Conservation (phyloP, 2,113 vertebrate genomes). For the Pseudopodoces humilis region DNA sequence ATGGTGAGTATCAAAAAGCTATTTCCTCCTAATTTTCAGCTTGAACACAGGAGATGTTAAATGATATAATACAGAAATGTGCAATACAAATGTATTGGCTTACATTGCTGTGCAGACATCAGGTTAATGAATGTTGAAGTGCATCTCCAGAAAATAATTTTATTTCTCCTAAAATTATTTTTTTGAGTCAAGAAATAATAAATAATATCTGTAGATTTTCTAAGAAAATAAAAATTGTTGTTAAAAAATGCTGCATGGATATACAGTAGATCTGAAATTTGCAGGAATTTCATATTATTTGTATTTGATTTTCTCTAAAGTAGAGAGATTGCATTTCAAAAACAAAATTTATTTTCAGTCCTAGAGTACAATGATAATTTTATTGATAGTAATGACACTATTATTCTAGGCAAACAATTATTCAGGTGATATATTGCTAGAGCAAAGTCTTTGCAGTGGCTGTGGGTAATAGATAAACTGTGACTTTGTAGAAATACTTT, state of each 20-base stretch:
- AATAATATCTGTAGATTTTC: neutral
- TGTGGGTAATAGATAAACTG: neutral
- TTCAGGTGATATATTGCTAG: neutral
- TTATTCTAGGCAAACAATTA: neutral
- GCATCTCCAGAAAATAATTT: neutral
- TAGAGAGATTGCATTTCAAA: neutral
- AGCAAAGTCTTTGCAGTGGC: neutral
- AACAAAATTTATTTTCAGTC: neutral
- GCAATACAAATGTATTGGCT: neutral
- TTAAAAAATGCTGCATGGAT: neutral
- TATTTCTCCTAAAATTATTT: neutral
- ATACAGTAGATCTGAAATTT: neutral
- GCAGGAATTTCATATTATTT: neutral
- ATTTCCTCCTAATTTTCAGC: conserved; percentile 3
- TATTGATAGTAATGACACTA: neutral
- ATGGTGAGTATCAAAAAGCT: neutral
- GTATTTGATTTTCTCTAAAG: neutral
- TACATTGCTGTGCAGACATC: neutral
- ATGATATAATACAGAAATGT: neutral
- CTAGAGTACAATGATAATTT: neutral
- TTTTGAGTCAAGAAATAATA: neutral
- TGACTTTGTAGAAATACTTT: neutral
- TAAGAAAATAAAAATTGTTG: neutral
- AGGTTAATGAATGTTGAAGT: neutral
- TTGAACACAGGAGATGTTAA: neutral